Evolutionary conservation across 1,140 invertebrate genomes (phyloP).

Genomic region (Pachypeltis micranthus): DNA sequence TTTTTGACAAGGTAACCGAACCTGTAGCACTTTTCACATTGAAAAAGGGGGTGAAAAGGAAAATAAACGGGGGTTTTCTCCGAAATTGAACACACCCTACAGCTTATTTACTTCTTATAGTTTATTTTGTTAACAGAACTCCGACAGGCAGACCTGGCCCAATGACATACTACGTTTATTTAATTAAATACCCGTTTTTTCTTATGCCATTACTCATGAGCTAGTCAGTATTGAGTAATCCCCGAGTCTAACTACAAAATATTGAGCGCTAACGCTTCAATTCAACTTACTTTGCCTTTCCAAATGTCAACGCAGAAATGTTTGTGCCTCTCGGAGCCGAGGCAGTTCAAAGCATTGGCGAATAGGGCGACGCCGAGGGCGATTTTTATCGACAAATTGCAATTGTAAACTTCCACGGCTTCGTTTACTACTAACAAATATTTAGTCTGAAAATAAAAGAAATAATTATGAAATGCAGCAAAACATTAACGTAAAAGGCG

Average conservation of each 20-base stretch:
- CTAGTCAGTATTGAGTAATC: too few species aligned
- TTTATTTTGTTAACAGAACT: too few species aligned
- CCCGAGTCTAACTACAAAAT: not conserved
- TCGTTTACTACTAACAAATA: conserved; percentile 60
- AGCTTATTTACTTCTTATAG: too few species aligned
- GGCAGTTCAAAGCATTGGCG: conserved; percentile 50
- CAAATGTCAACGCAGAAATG: conserved; percentile 56
- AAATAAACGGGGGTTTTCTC: too few species aligned
- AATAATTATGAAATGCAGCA: not conserved
- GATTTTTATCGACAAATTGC: conserved; percentile 54
- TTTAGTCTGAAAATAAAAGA: conserved; percentile 40
- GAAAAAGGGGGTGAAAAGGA: too few species aligned
- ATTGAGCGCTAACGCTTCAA: not conserved
- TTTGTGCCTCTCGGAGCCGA: conserved; percentile 65
- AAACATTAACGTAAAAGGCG: conserved; percentile 32
- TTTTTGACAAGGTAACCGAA: too few species aligned
- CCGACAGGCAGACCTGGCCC: too few species aligned
- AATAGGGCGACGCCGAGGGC: conserved; percentile 54
- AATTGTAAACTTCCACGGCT: conserved; percentile 48
- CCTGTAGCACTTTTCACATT: too few species aligned
- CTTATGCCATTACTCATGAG: too few species aligned
- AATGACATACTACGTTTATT: too few species aligned
- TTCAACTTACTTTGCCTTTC: conserved; percentile 47
- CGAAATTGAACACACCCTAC: too few species aligned
- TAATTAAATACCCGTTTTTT: too few species aligned